phyloP scores from a whole-genome alignment of 2,797 vertebrate species.

The Capromys pilorides region DNA sequence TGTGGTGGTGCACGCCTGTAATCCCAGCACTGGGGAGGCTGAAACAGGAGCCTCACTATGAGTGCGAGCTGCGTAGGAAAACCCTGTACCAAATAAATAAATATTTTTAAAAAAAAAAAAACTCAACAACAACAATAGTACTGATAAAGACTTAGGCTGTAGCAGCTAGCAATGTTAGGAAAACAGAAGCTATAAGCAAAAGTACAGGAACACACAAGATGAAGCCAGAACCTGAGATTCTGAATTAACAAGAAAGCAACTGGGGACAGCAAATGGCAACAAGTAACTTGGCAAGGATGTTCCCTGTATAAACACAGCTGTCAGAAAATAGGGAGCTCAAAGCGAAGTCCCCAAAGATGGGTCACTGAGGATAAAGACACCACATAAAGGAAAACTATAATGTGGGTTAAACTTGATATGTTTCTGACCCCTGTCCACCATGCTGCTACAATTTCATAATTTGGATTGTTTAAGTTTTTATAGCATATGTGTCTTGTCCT shows the following conservation, averaged over 20 bases:
- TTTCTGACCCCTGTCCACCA: constrained; percentile 29
- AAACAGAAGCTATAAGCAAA: neutral
- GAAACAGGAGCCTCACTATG: too few species aligned
- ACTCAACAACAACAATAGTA: too few species aligned
- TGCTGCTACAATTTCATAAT: neutral
- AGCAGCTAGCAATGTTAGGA: neutral
- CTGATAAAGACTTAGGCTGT: neutral
- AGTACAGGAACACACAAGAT: neutral
- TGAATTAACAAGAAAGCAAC: constrained; percentile 53
- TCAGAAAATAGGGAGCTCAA: neutral
- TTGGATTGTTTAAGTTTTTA: constrained; percentile 24
- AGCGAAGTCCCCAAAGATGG: constrained; percentile 63
- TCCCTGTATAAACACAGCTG: constrained; percentile 64
- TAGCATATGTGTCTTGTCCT: neutral
- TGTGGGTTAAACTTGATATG: constrained; percentile 25
- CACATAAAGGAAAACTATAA: neutral
- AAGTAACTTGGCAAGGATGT: constrained; percentile 60
- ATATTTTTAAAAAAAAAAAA: too few species aligned
- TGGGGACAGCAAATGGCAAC: constrained; percentile 59
- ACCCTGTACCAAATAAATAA: too few species aligned
- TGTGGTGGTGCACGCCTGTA: too few species aligned
- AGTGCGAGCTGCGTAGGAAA: too few species aligned
- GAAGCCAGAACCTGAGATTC: neutral
- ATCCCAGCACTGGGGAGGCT: too few species aligned
- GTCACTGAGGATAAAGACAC: constrained; percentile 6